Evolutionary conservation across 2,113 vertebrate genomes (phyloP).

Genomic region (Sander vitreus): DNA sequence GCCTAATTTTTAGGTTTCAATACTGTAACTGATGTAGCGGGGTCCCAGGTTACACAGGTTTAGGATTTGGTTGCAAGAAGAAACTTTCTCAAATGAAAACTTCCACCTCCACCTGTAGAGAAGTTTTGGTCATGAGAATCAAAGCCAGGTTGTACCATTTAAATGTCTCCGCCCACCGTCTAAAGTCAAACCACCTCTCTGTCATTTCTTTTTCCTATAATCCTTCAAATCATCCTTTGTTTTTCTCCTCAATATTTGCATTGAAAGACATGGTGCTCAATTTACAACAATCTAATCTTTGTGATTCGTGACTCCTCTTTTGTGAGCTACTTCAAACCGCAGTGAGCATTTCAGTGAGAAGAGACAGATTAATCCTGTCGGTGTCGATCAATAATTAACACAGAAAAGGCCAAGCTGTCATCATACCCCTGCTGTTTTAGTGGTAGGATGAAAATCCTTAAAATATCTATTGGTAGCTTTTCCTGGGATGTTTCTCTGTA

Average conservation of each 20-base stretch:
- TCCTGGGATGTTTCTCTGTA: background rate
- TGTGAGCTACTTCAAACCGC: background rate
- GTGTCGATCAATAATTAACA: slow-evolving; percentile 40
- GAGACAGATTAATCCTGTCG: slow-evolving; percentile 8
- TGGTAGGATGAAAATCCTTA: background rate
- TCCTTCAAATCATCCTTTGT: background rate
- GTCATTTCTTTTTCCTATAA: background rate
- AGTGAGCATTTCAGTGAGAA: background rate
- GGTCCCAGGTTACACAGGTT: background rate
- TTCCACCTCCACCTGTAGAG: background rate
- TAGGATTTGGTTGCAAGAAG: background rate
- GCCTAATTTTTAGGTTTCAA: too few species aligned
- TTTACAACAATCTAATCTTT: background rate
- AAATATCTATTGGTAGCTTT: background rate
- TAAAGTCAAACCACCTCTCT: background rate
- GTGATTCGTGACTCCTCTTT: background rate
- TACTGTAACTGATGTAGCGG: too few species aligned
- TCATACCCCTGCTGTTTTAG: slow-evolving; percentile 1
- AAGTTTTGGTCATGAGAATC: background rate
- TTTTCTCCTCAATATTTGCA: background rate
- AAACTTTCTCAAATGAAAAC: background rate
- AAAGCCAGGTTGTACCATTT: background rate
- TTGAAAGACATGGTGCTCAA: background rate
- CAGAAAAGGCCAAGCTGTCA: slow-evolving; percentile 4
- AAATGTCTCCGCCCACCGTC: background rate